phyloP scores from a whole-genome alignment of 2,888 invertebrate genomes.

The Opisthograptis luteolata region DNA sequence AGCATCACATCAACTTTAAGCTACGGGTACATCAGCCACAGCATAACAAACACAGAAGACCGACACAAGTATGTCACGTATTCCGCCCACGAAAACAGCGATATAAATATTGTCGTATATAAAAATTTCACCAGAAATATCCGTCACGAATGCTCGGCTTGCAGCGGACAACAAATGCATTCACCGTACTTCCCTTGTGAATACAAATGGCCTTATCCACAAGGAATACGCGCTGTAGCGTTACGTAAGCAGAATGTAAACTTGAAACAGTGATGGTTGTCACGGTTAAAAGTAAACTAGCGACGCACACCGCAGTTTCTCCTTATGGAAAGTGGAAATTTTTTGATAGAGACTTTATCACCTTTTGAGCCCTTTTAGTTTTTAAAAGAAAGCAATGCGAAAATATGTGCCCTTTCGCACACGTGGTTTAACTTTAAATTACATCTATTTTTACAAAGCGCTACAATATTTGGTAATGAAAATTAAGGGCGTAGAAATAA shows the following conservation, averaged over 20 bases:
- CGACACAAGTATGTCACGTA: constrained; percentile 6
- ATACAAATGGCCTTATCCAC: constrained; percentile 65
- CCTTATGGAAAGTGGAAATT: no score
- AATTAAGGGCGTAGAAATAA: no score
- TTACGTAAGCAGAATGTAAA: not conserved
- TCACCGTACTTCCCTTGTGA: constrained; percentile 59
- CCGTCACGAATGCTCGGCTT: constrained; percentile 52
- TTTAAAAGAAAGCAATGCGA: no score
- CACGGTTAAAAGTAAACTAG: no score
- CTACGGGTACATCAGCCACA: not conserved
- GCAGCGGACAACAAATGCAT: constrained; percentile 61
- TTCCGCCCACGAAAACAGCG: constrained; percentile 22
- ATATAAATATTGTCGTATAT: constrained; percentile 46
- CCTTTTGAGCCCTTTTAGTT: no score
- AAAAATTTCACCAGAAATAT: constrained; percentile 51
- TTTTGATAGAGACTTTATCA: no score
- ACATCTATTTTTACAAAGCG: no score
- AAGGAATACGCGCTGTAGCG: constrained; percentile 48
- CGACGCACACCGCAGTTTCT: no score
- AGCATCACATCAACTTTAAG: not conserved
- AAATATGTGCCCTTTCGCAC: no score
- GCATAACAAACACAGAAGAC: constrained; percentile 6
- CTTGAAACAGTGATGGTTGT: no score
- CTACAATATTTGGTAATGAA: no score
- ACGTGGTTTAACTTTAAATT: no score